Percentiles rank a stretch among this genome's conserved stretches.
Conservation (phyloP, 2,888 invertebrate species). For the Pterostichus madidus region DNA sequence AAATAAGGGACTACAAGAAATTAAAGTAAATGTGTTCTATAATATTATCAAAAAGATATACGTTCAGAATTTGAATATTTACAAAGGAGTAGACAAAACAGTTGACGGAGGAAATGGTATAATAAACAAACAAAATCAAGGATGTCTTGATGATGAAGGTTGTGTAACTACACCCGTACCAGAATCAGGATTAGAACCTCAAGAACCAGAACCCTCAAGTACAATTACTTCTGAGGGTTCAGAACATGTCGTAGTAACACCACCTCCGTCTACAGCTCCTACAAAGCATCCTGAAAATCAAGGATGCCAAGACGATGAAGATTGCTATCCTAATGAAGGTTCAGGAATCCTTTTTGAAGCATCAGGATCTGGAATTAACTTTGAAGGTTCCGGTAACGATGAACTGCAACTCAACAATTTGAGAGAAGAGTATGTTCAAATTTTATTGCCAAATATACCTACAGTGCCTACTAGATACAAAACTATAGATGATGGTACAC, state of each 20-base stretch:
- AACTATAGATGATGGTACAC: too few species aligned
- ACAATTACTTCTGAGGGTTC: neutral
- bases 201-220: neutral
- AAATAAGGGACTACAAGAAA: neutral
- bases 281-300: too few species aligned
- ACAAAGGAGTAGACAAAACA: neutral
- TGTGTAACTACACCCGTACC: neutral
- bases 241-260: too few species aligned
- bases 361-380: neutral
- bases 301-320: too few species aligned
- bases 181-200: neutral
- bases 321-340: too few species aligned
- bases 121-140: neutral
- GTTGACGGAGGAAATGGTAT: neutral
- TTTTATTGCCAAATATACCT: too few species aligned
- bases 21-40: neutral
- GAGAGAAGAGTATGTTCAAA: too few species aligned
- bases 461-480: too few species aligned
- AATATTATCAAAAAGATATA: neutral
- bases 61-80: neutral
- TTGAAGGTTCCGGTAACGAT: neutral
- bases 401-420: too few species aligned
- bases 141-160: neutral
- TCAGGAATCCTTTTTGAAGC: neutral
- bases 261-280: too few species aligned